Evolutionary conservation across 2,888 invertebrate genomes (phyloP), one percentile per base, ranked within the genome.

Genomic region (Spilarctia lutea): DNA sequence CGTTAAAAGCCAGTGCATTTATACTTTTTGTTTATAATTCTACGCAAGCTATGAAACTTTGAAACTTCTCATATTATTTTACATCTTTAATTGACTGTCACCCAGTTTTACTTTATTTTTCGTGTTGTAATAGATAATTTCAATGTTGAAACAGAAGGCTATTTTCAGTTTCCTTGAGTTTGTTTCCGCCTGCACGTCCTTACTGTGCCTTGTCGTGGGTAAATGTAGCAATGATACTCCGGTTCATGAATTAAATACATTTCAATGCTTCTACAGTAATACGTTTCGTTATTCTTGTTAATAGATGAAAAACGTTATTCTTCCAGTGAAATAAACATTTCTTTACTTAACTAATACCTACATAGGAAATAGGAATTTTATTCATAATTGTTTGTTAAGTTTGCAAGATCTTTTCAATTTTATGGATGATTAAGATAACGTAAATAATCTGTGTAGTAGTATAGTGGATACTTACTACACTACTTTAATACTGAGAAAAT

Each of bases 1-100:
- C 83, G 83, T 84, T 85, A 85, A 83, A 79, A 85, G 81, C 79
- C 79, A 76, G 74, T 86, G 86, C 89, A 89, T 86, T 88, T 80
- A 80, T 84, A 86, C 86, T 20, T 56, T 11, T 10, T 81, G 80
- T 83, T 85, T 86, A 86, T 84, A 86, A 85, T 84, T 80, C 84
- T 83, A 85, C 79, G 79, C 85, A 78, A 78, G 83, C 83, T 87
- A 78, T 70, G 74, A 80, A 69, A 66, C 63, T 80, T 80, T 77
- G 66, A 76, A 82, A 81, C 79, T 77, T 63, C 70, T 68, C 67
- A 56, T 63, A 68, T 78, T 75, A 78, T 72, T 75, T 76, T 79
- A 78, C 71, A 45, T 72, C 68, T 78, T 73, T 74, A 73, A 76
- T 42, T 42, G 73, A 74, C 48, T 75, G 56, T 73, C 70, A 67